Percentiles rank a stretch among this genome's conserved stretches.
phyloP scores from a whole-genome alignment of 1,140 invertebrate species.

The Probaryconus sp. region DNA sequence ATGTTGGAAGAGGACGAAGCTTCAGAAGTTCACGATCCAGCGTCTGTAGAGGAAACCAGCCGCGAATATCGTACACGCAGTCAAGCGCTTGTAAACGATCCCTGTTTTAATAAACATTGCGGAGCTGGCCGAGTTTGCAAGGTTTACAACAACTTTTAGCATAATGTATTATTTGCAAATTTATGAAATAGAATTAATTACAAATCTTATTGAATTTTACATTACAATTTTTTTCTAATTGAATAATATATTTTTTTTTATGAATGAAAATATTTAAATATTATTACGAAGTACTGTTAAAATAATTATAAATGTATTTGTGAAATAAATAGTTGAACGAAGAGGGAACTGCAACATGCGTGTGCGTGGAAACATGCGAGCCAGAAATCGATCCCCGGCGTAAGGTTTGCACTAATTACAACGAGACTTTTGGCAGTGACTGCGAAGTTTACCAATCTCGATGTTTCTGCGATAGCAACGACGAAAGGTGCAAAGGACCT shows the following conservation, averaged over 20 bases:
- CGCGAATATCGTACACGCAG: conserved; percentile 54
- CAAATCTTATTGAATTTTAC: too few relatives aligned
- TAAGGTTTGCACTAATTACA: conserved; percentile 94
- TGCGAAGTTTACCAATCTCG: conserved; percentile 94
- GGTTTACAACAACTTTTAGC: too few relatives aligned
- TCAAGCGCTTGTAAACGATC: conserved; percentile 78
- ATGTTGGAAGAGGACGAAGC: conserved; percentile 70
- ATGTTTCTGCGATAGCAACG: conserved; percentile 89
- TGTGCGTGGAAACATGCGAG: conserved; percentile 91
- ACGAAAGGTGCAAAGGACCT: conserved; percentile 84
- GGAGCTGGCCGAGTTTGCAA: conserved; percentile 93
- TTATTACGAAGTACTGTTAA: neutral
- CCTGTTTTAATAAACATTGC: conserved; percentile 91
- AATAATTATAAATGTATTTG: conserved; percentile 2
- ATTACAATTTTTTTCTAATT: conserved; percentile 9
- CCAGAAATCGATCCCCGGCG: conserved; percentile 87
- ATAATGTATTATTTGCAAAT: too few relatives aligned
- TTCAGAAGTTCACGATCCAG: conserved; percentile 56
- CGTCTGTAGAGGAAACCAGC: conserved; percentile 53
- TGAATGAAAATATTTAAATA: too few relatives aligned
- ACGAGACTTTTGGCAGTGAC: conserved; percentile 95
- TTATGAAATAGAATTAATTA: too few relatives aligned
- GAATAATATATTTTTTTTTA: conserved; percentile 1
- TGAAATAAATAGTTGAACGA: conserved; percentile 74
- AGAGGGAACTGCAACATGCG: conserved; percentile 87